A percentile compares a stretch with the other conserved stretches of the same genome.
phyloP scores from a whole-genome alignment of 2,113 vertebrate genomes.

The Hemicordylus capensis region DNA sequence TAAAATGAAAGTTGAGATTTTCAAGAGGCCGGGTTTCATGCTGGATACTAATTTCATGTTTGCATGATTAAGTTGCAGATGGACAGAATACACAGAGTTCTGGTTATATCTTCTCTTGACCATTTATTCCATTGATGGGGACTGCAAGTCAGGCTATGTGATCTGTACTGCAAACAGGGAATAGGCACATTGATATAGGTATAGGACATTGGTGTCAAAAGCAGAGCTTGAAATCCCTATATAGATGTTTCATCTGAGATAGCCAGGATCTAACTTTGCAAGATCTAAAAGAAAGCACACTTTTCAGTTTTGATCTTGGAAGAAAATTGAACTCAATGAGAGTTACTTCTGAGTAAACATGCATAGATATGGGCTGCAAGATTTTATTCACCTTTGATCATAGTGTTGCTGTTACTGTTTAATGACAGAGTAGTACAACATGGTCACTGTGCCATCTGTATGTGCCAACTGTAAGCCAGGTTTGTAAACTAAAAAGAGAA shows the following conservation, averaged over 20 bases:
- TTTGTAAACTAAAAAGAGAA: background rate
- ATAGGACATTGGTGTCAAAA: constrained; percentile 8
- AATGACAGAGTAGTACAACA: constrained; percentile 12
- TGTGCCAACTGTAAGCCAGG: background rate
- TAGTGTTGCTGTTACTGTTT: constrained; percentile 30
- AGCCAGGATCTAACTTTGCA: background rate
- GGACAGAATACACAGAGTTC: background rate
- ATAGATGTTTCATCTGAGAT: constrained; percentile 18
- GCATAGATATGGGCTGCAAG: constrained; percentile 10
- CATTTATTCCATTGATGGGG: too few species aligned
- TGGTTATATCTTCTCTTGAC: background rate
- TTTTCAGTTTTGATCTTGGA: background rate
- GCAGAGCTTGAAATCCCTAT: background rate
- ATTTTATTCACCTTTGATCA: constrained; percentile 3
- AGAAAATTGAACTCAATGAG: background rate
- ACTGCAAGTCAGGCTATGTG: background rate
- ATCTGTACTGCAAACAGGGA: background rate
- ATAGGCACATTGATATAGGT: background rate
- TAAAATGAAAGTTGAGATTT: background rate
- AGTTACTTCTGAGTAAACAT: background rate
- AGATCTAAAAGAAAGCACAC: constrained; percentile 37
- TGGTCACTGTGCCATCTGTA: background rate
- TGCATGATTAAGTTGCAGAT: background rate
- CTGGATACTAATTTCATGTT: background rate
- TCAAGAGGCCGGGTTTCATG: background rate